These are phyloP conservation scores for Acanthochromis polyacanthus DNA, from an alignment of 2,113 vertebrate genomes.

Conservation along the genomic window DNA sequence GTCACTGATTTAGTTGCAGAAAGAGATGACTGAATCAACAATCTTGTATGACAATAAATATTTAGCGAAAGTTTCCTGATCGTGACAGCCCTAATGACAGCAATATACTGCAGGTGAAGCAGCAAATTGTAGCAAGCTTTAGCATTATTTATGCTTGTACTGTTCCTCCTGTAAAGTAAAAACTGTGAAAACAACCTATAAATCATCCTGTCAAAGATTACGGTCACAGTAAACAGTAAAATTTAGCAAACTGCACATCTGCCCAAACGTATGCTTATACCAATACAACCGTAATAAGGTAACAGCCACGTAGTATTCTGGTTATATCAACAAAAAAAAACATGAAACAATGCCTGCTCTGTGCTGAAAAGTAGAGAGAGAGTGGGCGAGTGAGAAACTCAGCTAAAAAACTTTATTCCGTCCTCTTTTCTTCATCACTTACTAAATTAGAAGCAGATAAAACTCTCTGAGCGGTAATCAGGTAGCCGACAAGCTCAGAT, in stretches of 20 bases:
- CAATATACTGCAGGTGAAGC: too few relatives aligned
- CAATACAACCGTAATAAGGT: too few relatives aligned
- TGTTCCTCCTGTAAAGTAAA: too few relatives aligned
- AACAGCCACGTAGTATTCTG: not conserved
- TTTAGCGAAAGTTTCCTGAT: too few relatives aligned
- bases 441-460: slow-evolving; percentile 22
- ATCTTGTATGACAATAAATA: too few relatives aligned
- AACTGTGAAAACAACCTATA: too few relatives aligned
- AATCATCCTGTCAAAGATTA: not conserved
- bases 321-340: not conserved
- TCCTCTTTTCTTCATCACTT: slow-evolving; percentile 19
- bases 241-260: not conserved
- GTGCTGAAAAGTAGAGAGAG: slow-evolving; percentile 17
- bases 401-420: slow-evolving; percentile 26
- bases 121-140: too few relatives aligned
- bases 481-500: slow-evolving; percentile 18
- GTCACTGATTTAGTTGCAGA: too few relatives aligned
- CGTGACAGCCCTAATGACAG: too few relatives aligned
- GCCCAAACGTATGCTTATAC: too few relatives aligned
- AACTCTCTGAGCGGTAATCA: not conserved
- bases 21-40: too few relatives aligned
- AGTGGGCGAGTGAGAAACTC: not conserved
- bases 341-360: slow-evolving; percentile 24
- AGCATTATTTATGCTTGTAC: too few relatives aligned
- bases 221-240: not conserved